Evolutionary conservation across 2,888 invertebrate genomes (phyloP).

Genomic region (Heterodera filipjevi): DNA sequence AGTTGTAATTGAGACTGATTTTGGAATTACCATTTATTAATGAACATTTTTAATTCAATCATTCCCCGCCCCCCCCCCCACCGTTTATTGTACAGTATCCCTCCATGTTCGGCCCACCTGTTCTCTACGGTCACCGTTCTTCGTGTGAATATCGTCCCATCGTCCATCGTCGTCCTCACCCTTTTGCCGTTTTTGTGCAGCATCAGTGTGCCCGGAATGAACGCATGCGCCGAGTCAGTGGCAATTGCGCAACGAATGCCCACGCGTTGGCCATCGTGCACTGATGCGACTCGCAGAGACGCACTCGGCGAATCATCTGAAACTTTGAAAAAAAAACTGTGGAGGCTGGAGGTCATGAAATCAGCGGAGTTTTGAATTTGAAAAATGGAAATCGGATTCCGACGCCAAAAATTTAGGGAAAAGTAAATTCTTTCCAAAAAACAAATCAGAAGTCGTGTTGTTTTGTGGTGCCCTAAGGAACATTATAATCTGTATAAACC

Average conservation of each 20-base stretch:
- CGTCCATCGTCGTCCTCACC: slow-evolving; percentile 13
- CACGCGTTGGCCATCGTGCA: slow-evolving; percentile 4
- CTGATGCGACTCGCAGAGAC: slow-evolving; percentile 20
- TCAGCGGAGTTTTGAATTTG: not conserved
- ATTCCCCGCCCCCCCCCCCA: not conserved
- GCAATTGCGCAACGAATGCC: slow-evolving; percentile 23
- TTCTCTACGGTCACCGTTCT: slow-evolving; percentile 14
- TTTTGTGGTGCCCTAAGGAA: too few relatives aligned
- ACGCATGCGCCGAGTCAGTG: slow-evolving; percentile 7
- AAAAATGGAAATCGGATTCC: not conserved
- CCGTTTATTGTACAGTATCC: not conserved
- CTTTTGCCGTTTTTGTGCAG: slow-evolving; percentile 28
- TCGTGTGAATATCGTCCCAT: not conserved
- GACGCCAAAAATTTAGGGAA: too few relatives aligned
- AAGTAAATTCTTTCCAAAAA: too few relatives aligned
- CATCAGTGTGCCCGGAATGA: slow-evolving; percentile 21
- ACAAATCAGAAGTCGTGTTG: too few relatives aligned
- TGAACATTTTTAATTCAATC: not conserved
- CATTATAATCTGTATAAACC: too few relatives aligned
- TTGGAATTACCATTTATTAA: too few relatives aligned
- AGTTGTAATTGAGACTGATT: not conserved
- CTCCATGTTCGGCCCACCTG: not conserved
- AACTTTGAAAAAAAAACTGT: not conserved
- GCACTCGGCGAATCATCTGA: slow-evolving; percentile 22
- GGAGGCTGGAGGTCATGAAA: too few relatives aligned